A percentile compares a stretch with the other conserved stretches of the same genome.
phyloP scores from a whole-genome alignment of 1,140 invertebrate genomes.

The Phymastichus coffea region DNA sequence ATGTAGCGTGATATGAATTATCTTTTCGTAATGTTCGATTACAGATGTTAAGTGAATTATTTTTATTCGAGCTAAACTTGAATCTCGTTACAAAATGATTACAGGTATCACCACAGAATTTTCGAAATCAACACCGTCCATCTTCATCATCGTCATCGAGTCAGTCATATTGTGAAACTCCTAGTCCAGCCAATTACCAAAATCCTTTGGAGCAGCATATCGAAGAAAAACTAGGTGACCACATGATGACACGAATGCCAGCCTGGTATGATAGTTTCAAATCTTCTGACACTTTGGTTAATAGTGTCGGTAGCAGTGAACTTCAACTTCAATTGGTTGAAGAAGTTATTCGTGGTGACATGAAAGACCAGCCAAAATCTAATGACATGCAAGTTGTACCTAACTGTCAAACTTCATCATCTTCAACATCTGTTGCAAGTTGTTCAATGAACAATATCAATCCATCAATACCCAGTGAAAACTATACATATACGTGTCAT shows the following conservation, averaged over 20 bases:
- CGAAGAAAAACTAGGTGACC: constrained; percentile 32
- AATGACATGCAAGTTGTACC: constrained; percentile 27
- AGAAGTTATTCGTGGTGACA: constrained; percentile 31
- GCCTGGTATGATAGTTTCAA: constrained; percentile 28
- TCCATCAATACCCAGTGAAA: background rate
- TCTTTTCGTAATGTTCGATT: no score
- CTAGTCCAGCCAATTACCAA: constrained; percentile 37
- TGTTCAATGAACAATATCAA: background rate
- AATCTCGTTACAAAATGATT: no score
- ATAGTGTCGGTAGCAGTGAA: constrained; percentile 31
- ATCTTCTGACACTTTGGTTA: constrained; percentile 34
- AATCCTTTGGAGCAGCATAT: constrained; percentile 19
- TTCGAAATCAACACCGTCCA: constrained; percentile 24
- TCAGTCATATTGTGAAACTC: constrained; percentile 38
- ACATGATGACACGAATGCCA: constrained; percentile 28
- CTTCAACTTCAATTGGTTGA: constrained; percentile 34
- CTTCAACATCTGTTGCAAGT: background rate
- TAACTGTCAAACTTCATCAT: background rate
- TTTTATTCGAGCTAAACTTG: no score
- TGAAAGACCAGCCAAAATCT: constrained; percentile 3
- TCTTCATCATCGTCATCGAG: constrained; percentile 41
- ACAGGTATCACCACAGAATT: constrained; percentile 9
- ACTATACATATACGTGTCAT: background rate
- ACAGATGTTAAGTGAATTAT: no score
- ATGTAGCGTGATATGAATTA: no score